phyloP scores from a whole-genome alignment of 2,888 invertebrate species.

The Aradus depressus region DNA sequence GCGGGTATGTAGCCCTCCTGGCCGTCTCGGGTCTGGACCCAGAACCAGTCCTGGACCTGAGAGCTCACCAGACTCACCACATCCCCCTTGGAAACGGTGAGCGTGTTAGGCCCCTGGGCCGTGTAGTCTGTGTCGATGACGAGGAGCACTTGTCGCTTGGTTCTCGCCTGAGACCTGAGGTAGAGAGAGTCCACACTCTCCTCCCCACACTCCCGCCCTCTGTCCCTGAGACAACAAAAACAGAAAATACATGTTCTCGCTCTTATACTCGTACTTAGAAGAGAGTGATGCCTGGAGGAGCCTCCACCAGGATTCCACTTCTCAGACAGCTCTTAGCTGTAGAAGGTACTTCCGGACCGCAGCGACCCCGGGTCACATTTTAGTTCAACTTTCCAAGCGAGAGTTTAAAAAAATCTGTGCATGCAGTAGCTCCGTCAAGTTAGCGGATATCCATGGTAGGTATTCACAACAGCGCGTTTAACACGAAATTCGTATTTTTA shows the following conservation, averaged over 20 bases:
- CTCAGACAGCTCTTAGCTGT: no score
- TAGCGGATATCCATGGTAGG: no score
- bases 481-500: no score
- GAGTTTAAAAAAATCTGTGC: no score
- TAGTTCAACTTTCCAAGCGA: no score
- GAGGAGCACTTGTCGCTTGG: slow-evolving; percentile 52
- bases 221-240: neutral
- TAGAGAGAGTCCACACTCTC: slow-evolving; percentile 61
- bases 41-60: slow-evolving; percentile 58
- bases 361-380: no score
- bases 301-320: no score
- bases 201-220: slow-evolving; percentile 49
- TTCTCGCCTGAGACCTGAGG: slow-evolving; percentile 48
- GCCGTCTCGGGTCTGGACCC: slow-evolving; percentile 57
- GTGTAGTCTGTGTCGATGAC: slow-evolving; percentile 58
- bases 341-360: no score
- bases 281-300: no score
- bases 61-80: slow-evolving; percentile 57
- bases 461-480: no score
- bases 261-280: no score
- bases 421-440: no score
- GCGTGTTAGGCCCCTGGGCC: slow-evolving; percentile 45
- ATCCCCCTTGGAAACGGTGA: slow-evolving; percentile 58
- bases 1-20: slow-evolving; percentile 67
- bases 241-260: slow-evolving; percentile 30